Conservation (phyloP, 1,140 invertebrate species). For the Zaprionus capensis region DNA sequence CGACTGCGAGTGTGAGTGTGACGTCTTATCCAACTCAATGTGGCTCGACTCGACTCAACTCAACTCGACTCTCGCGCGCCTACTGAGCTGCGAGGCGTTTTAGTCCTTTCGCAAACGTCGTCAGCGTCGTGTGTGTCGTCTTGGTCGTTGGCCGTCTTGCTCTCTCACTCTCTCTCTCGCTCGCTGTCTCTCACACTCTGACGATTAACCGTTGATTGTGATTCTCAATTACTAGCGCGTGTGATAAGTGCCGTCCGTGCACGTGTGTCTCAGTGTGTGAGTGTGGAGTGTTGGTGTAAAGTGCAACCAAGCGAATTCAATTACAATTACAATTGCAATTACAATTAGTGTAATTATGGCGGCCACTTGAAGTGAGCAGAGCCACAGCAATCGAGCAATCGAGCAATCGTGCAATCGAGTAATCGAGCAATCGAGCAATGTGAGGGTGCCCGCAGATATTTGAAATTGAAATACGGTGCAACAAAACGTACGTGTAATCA, state of each 20-base stretch:
- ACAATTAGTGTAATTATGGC: slow-evolving; percentile 71
- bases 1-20: slow-evolving; percentile 53
- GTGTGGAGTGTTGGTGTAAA: slow-evolving; percentile 29
- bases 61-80: slow-evolving; percentile 53
- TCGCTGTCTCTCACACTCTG: slow-evolving; percentile 40
- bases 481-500: slow-evolving; percentile 17
- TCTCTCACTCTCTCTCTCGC: slow-evolving; percentile 16
- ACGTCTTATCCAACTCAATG: slow-evolving; percentile 68
- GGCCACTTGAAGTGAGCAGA: slow-evolving; percentile 64
- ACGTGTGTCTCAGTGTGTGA: slow-evolving; percentile 40
- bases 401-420: no score
- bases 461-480: slow-evolving; percentile 37
- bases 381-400: slow-evolving; percentile 2
- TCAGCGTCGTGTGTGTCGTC: slow-evolving; percentile 72
- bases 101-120: slow-evolving; percentile 80
- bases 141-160: slow-evolving; percentile 32
- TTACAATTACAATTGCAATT: slow-evolving; percentile 67
- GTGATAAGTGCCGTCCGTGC: slow-evolving; percentile 51
- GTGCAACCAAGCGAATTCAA: slow-evolving; percentile 71
- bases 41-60: slow-evolving; percentile 39
- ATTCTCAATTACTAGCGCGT: slow-evolving; percentile 54
- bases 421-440: slow-evolving; percentile 19
- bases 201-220: slow-evolving; percentile 52
- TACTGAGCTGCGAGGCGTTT: slow-evolving; percentile 54
- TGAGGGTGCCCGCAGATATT: slow-evolving; percentile 71